A percentile compares a stretch with the other conserved stretches of the same genome.
Evolutionary conservation across 2,797 vertebrate species (phyloP).

Genomic region (Thamnophis elegans): DNA sequence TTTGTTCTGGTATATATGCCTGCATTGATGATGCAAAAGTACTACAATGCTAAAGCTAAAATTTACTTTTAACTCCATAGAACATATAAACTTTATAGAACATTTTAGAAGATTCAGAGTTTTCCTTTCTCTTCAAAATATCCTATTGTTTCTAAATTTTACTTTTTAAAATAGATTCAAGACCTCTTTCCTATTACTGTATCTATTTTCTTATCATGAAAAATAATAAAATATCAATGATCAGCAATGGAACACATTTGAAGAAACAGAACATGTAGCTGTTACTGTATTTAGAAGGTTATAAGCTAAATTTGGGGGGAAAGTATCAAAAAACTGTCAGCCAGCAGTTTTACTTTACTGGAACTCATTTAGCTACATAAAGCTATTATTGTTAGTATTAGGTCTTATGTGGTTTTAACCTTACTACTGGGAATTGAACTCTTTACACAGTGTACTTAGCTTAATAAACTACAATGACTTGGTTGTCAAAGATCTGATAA

Average conservation of each 20-base stretch:
- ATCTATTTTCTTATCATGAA: slow-evolving; percentile 13
- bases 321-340: neutral
- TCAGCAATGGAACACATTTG: slow-evolving; percentile 1
- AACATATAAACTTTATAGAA: neutral
- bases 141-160: slow-evolving; percentile 29
- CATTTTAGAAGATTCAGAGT: neutral
- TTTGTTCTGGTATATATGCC: neutral
- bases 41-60: neutral
- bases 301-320: neutral
- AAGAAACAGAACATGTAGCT: slow-evolving; percentile 41
- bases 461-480: neutral
- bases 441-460: neutral
- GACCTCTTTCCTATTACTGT: slow-evolving; percentile 36
- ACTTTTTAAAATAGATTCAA: slow-evolving; percentile 33
- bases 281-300: neutral
- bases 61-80: neutral
- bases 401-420: neutral
- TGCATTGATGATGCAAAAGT: neutral
- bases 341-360: neutral
- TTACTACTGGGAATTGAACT: neutral
- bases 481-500: neutral
- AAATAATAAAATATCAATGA: slow-evolving; percentile 34
- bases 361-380: neutral
- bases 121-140: neutral
- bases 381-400: neutral